Conservation (phyloP, 2,888 invertebrate species). For the Heteromyza rotundicornis region DNA sequence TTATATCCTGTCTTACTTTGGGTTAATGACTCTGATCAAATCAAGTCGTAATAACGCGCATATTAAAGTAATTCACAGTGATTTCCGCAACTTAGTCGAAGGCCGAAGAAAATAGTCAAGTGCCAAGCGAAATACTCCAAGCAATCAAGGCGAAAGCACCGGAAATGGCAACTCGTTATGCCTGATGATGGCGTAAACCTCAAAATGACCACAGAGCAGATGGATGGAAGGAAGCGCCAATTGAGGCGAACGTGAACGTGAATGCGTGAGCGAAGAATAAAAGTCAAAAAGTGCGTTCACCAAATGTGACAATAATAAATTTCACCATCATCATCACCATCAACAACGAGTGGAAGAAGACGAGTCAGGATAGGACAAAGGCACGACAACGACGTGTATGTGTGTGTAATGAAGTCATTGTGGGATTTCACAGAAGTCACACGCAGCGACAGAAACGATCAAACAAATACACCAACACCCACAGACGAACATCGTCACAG, state of each 20-base stretch:
- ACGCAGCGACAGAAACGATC: neutral
- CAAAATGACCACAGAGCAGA: conserved; percentile 8
- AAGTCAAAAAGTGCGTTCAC: conserved; percentile 1
- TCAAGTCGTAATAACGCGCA: conserved; percentile 2
- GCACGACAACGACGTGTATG: neutral
- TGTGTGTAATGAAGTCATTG: neutral
- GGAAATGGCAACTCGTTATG: conserved; percentile 10
- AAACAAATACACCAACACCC: neutral
- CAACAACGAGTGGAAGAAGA: no score
- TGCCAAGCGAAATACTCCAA: neutral
- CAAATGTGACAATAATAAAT: conserved; percentile 19
- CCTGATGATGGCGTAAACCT: neutral
- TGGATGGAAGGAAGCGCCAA: neutral
- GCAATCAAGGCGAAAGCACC: neutral
- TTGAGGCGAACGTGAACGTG: neutral
- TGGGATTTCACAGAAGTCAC: neutral
- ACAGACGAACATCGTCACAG: neutral
- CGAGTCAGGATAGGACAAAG: neutral
- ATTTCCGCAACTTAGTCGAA: conserved; percentile 3
- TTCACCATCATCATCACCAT: conserved; percentile 13
- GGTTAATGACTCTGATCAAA: conserved; percentile 16
- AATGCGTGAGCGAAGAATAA: neutral
- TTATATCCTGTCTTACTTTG: neutral
- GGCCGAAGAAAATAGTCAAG: no score
- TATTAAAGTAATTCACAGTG: conserved; percentile 13